Evolutionary conservation across 2,113 vertebrate species (phyloP), one percentile per base, ranked within the genome.

Genomic region (Passer domesticus): DNA sequence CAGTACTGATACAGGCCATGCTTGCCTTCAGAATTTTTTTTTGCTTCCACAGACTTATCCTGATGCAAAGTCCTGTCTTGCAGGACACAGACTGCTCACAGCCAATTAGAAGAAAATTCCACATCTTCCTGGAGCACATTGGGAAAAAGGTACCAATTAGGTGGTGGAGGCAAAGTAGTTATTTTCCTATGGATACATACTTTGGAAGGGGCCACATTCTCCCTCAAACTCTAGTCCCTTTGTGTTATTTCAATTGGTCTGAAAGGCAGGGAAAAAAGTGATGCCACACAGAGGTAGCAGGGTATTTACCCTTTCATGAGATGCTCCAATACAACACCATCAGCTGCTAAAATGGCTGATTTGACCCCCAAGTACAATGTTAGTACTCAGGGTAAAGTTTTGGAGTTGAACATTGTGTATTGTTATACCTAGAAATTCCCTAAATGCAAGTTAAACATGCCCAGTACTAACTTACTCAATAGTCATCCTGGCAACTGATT

Each of bases 401-500:
- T 86, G 24, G 44, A 78, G 24, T 70, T 50, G 66, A 90, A 90
- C 77, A 92, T 67, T 47, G 7, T 31, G 18, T 91, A 58, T 50
- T 67, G 50, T 90, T 94, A 60, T 53, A 95, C 33, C 27, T 95
- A 93, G 50, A 93, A 81, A 64, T 76, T 87, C 64, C 72, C 91
- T 93, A 94, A 93, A 96, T 59, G 87, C 33, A 92, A 96, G 77
- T 96, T 94, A 96, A 96, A 93, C 94, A 97, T 95, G 94, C 64
- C 94, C 95, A 96, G 83, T 80, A 93, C 85, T 89, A 96, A 97
- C 99, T 99, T 98, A 99, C 99, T 99, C 99, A 90, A 99, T 99
- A 96, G 99, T 99, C 99, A 99, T 99, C 97, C 99, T 98, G 91
- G 99, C 99, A 97, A 99, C 99, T 92, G 99, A 98, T 95, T 99